Evolutionary conservation across 2,113 vertebrate genomes (phyloP), one percentile per base, ranked within the genome.

Genomic region (Scophthalmus maximus): DNA sequence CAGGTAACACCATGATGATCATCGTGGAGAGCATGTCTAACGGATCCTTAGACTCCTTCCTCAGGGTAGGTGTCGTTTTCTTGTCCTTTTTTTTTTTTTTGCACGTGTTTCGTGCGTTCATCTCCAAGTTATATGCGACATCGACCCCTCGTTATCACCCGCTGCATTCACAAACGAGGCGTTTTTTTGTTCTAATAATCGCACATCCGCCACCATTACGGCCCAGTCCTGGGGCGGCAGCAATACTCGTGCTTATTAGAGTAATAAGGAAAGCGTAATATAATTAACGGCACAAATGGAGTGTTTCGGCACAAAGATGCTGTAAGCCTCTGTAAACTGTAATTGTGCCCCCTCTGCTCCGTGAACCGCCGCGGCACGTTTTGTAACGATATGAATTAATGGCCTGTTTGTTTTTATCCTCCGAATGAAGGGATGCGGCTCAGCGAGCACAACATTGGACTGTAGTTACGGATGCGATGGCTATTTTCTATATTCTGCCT

Each of bases 1-100:
- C 91, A 98, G 97, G 97, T 76, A 98, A 92, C 81, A 96, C 95
- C 66, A 93, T 96, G 95, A 98, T 98, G 97, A 97, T 97, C 6
- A 92, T 99, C 49, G 94, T 94, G 47, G 97, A 99, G 86, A 96
- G 94, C 86, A 92, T 98, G 96, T 92, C 93, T 18, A 97, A 95
- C 0, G 96, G 96, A 14, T 81, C 95, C 61, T 92, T 99, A 78
- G 97, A 99, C 30, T 93, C 95, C 32, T 98, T 99, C 63, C 94
- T 99, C 49, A 93, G 97, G 93, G 97, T 98, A 77, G n/a, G n/a
- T n/a, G n/a, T n/a, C 92, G 96, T 80, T n/a, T 26, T 25, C 20
- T 18, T 57, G 4, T n/a, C 1, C 18, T 52, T 14, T 18, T 8
- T 62, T 8, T 10, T 8, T 59, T 34, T 57, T 17, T 6, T 17